Evolutionary conservation across 2,888 invertebrate species (phyloP).

Genomic region (Tipula confusa): DNA sequence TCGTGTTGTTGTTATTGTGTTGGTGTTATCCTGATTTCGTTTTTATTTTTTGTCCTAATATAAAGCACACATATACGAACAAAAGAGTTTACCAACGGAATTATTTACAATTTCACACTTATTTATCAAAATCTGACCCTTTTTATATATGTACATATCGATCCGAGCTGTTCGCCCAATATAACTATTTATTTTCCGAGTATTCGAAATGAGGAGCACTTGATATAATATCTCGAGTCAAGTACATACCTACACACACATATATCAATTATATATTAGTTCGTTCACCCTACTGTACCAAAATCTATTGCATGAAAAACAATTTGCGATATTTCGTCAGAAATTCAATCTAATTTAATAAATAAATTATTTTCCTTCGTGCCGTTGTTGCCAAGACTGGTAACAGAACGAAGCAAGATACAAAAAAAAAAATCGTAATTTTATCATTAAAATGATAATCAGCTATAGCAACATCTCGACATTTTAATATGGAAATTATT

Average conservation of each 20-base stretch:
- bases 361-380: not conserved
- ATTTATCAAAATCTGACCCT: not conserved
- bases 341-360: not conserved
- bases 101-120: conserved; percentile 3
- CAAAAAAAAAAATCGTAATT: not conserved
- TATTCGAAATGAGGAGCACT: not conserved
- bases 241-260: not conserved
- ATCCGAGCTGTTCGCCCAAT: not conserved
- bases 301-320: not conserved
- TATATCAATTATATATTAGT: not conserved
- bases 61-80: not conserved
- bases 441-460: not conserved
- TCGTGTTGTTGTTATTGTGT: not conserved
- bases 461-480: not conserved
- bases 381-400: not conserved
- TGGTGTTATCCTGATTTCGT: not conserved
- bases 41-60: not conserved
- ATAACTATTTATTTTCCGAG: not conserved
- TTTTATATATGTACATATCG: not conserved
- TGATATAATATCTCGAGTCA: too few species aligned
- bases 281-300: not conserved
- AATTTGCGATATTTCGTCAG: not conserved
- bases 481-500: not conserved
- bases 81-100: not conserved
- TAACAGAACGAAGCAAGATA: not conserved